Base-by-base conservation (phyloP, 2,888 invertebrate genomes). In the Lepidocyrtinus sp. region DNA sequence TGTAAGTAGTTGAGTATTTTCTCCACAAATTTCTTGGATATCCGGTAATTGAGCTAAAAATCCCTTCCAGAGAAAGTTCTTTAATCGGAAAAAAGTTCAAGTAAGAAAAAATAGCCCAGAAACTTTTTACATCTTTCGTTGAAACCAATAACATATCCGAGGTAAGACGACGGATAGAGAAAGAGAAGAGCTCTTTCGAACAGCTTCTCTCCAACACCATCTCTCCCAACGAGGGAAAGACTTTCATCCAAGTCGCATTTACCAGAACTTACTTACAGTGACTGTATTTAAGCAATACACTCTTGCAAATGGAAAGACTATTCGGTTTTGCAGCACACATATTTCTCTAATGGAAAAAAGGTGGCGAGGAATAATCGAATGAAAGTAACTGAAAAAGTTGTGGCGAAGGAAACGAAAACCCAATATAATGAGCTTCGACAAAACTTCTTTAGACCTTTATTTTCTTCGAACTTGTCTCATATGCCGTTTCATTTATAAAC, bases 401-500 rank as follows among this genome's bases (percentile, higher is more conserved):
- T 70, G 75, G 79, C 70, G 73, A 70, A 50, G 17, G 50, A 80
- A 64, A 80, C 70, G 75, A 80, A 79, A 80, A 80, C 59, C 75
- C 70, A 61, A 80, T 80, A 80, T 80, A 80, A 80, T 80, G 79
- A 80, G 79, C 79, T 80, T 80, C 79, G 74, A 74, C 75, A 80
- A 80, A 80, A 19, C 22, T 67, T 75, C 55, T 77, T 80, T 75
- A 75, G 79, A 80, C 79, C 79, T 80, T 80, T 75, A 80, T 80
- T 80, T 80, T 80, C 79, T 80, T 80, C 79, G 59, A 80, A 75
- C 74, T 80, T 80, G 79, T 65, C 79, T 80, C 79, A 74, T 80
- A 80, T 80, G 79, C 79, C 70, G 70, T 70, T 80, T 75, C 79
- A 74, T 80, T 80, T 80, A 80, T 80, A 80, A 80, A 80, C 79